These are phyloP conservation scores for Muschampia plurimacula DNA, from an alignment of 2,888 invertebrate species.

Conservation along the genomic window DNA sequence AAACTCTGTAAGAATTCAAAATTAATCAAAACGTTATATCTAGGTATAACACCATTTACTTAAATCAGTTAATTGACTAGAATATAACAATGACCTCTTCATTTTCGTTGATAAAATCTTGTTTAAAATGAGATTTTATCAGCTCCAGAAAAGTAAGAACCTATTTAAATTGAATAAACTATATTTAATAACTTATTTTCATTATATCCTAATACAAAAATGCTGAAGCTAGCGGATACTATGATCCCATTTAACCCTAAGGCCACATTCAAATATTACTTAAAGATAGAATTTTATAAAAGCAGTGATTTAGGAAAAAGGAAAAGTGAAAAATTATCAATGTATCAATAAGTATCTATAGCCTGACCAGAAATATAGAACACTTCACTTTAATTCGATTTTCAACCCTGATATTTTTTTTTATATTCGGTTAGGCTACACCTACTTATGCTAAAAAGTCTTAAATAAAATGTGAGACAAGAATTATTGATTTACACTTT, in stretches of 20 bases:
- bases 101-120: too few species aligned
- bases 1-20: too few species aligned
- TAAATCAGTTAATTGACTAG: too few species aligned
- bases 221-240: constrained; percentile 23
- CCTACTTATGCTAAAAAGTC: not conserved
- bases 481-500: too few species aligned
- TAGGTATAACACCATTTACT: too few species aligned
- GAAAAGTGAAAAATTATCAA: not conserved
- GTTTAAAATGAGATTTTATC: too few species aligned
- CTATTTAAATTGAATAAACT: not conserved
- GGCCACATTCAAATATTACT: constrained; percentile 25
- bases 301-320: not conserved
- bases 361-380: not conserved
- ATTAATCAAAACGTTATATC: too few species aligned
- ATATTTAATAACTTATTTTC: constrained; percentile 8
- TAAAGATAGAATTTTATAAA: not conserved
- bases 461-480: not conserved
- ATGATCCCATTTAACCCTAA: constrained; percentile 32
- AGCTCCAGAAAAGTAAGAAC: too few species aligned
- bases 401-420: not conserved
- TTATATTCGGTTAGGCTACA: not conserved
- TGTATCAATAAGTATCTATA: not conserved
- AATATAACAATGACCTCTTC: too few species aligned
- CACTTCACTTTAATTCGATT: not conserved
- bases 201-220: constrained; percentile 1